A percentile compares a stretch with the other conserved stretches of the same genome.
These are phyloP conservation scores for Oceanodroma tethys DNA, from an alignment of 2,113 vertebrate species.

Conservation along the genomic window DNA sequence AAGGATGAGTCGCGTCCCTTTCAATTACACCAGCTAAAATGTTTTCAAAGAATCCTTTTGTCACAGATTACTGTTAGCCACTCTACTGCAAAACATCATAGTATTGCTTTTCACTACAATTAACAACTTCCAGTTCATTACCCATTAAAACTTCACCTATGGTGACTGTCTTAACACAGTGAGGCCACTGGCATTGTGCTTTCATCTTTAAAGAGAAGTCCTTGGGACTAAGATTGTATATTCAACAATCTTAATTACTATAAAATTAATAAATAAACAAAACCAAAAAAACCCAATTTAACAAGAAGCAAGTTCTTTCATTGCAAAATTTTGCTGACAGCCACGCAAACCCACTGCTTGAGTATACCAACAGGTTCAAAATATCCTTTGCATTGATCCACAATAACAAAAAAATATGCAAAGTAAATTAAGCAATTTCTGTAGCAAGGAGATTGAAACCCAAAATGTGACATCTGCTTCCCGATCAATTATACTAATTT, in stretches of 20 bases:
- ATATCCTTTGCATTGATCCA: neutral
- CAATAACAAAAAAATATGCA: neutral
- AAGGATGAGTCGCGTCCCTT: neutral
- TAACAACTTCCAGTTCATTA: neutral
- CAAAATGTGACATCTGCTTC: neutral
- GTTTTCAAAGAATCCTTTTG: slow-evolving; percentile 26
- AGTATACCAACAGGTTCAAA: neutral
- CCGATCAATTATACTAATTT: neutral
- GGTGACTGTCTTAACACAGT: neutral
- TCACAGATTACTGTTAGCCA: neutral
- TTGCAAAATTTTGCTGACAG: neutral
- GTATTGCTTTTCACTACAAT: neutral
- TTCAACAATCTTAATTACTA: neutral
- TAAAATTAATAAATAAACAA: neutral
- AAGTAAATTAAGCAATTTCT: neutral
- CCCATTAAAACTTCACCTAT: neutral
- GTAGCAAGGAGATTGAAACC: neutral
- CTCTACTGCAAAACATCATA: neutral
- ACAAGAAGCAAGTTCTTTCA: neutral
- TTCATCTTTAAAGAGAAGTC: neutral
- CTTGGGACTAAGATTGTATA: neutral
- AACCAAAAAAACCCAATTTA: neutral
- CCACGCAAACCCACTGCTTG: neutral
- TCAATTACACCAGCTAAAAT: slow-evolving; percentile 48
- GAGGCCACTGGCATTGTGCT: neutral